Conservation (phyloP, 2,888 invertebrate species). For the Cephonodes hylas region DNA sequence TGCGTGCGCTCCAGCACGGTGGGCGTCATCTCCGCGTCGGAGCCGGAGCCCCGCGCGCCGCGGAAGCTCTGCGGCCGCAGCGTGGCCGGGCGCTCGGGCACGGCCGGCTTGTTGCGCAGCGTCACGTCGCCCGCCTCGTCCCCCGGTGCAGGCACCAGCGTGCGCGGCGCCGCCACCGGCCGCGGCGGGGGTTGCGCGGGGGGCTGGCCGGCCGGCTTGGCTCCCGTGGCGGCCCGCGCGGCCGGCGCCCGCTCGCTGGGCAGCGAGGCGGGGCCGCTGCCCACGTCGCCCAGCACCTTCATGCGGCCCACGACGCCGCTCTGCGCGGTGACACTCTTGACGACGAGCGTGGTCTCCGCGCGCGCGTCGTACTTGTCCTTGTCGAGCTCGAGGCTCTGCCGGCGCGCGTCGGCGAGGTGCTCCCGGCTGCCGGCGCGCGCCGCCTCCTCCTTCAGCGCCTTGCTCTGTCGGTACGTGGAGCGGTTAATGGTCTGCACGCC, state of each 20-base stretch:
- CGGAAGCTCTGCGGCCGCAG: constrained; percentile 82
- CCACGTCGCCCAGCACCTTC: constrained; percentile 61
- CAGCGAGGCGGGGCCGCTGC: constrained; percentile 63
- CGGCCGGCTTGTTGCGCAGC: constrained; percentile 87
- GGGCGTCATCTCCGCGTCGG: constrained; percentile 49
- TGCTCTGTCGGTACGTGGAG: constrained; percentile 77
- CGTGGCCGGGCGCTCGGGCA: constrained; percentile 89
- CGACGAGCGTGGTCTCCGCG: constrained; percentile 55
- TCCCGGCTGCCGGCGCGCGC: constrained; percentile 65
- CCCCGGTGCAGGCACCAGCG: constrained; percentile 68
- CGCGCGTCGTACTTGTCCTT: constrained; percentile 66
- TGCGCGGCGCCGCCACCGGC: constrained; percentile 60
- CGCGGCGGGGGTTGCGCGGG: constrained; percentile 71
- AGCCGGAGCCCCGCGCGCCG: constrained; percentile 56
- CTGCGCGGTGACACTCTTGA: constrained; percentile 69
- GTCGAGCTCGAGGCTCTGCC: constrained; percentile 80
- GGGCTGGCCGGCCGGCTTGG: constrained; percentile 75
- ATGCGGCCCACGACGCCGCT: constrained; percentile 66
- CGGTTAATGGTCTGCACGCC: constrained; percentile 83
- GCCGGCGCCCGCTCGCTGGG: constrained; percentile 33
- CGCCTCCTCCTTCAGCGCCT: constrained; percentile 73
- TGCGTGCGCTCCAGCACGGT: constrained; percentile 85
- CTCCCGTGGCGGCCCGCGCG: constrained; percentile 37
- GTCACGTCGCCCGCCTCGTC: constrained; percentile 66
- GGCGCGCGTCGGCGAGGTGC: constrained; percentile 65